These are phyloP conservation scores for Botrylloides violaceus DNA, from an alignment of 23 tunicate species.

Conservation along the genomic window DNA sequence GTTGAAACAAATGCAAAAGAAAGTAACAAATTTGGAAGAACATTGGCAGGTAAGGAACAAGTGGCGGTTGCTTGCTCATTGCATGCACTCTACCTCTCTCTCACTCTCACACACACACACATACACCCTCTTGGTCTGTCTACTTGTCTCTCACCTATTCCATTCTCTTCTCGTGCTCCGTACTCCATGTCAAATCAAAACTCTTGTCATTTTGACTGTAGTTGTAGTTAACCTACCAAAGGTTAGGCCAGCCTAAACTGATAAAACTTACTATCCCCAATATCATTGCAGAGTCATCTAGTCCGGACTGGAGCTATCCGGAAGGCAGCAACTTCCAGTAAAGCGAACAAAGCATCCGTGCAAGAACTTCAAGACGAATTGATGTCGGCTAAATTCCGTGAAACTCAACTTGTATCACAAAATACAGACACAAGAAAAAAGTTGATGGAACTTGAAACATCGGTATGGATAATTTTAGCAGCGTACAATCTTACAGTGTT, in stretches of 20 bases:
- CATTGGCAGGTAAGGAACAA: conserved; percentile 88
- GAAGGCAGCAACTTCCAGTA: conserved; percentile 17
- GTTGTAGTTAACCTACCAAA: no score
- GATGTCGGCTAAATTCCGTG: conserved; percentile 37
- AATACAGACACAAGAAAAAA: conserved; percentile 32
- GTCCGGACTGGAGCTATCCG: conserved; percentile 28
- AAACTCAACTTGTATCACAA: conserved; percentile 46
- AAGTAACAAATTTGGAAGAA: conserved; percentile 49
- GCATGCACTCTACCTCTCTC: no score
- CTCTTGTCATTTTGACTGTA: no score
- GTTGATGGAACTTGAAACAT: conserved; percentile 65
- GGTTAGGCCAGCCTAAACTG: no score
- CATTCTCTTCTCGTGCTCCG: no score
- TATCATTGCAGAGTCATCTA: conserved; percentile 48
- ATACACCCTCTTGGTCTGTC: no score
- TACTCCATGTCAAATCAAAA: no score
- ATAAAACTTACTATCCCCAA: no score
- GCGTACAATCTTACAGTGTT: no score
- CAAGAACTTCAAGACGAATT: conserved; percentile 77
- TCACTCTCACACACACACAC: no score
- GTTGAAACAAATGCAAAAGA: conserved; percentile 57
- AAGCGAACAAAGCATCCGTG: conserved; percentile 48
- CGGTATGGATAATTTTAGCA: conserved; percentile 27
- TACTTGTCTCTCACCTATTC: no score
- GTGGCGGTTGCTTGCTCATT: no score